Conservation (phyloP, 2,113 vertebrate genomes). For the Gavia stellata region DNA sequence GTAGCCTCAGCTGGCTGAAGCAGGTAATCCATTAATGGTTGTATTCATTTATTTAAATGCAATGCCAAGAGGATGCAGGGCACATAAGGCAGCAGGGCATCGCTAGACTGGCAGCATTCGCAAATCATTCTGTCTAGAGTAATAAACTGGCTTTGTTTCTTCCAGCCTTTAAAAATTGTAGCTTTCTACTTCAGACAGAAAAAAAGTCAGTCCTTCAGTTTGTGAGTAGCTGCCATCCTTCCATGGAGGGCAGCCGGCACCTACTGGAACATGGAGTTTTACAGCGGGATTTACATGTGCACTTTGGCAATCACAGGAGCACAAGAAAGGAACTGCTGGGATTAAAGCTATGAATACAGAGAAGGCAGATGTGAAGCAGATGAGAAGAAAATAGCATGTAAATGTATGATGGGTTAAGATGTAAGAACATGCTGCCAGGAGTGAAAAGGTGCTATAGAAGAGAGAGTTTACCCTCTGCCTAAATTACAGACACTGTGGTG, state of each 20-base stretch:
- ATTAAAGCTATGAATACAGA: slow-evolving; percentile 11
- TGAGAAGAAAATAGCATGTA: neutral
- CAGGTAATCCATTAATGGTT: neutral
- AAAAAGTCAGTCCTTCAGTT: neutral
- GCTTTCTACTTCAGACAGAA: neutral
- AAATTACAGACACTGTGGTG: neutral
- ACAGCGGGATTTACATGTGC: neutral
- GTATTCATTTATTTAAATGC: slow-evolving; percentile 20
- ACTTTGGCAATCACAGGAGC: neutral
- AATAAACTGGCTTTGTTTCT: neutral
- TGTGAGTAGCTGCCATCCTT: neutral
- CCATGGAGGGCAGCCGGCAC: neutral
- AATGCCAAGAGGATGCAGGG: neutral
- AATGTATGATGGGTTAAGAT: slow-evolving; percentile 17
- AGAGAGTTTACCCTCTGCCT: slow-evolving; percentile 2
- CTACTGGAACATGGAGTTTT: neutral
- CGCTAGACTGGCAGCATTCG: neutral
- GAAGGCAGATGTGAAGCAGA: neutral
- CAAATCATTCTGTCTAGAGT: neutral
- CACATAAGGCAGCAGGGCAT: neutral
- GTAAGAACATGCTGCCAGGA: neutral
- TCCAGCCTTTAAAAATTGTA: neutral
- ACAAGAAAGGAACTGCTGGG: neutral
- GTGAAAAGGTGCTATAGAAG: slow-evolving; percentile 6
- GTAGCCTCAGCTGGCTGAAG: neutral